Base-by-base conservation (phyloP, 1,140 invertebrate species). In the Stegodyphus dumicola region DNA sequence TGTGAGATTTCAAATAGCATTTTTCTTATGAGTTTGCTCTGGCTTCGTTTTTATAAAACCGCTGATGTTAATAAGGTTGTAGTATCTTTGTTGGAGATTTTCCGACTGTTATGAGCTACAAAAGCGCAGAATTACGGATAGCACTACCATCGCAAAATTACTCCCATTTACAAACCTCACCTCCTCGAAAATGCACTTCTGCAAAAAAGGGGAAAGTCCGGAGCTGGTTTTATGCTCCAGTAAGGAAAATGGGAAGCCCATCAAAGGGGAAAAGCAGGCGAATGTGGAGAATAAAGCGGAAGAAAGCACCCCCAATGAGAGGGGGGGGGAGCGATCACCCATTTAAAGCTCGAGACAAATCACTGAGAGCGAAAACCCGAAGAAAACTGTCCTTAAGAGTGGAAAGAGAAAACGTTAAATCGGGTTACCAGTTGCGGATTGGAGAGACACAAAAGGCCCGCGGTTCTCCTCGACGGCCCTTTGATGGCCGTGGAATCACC, bases 271-370 rank as follows among this genome's bases (percentile, higher is more conserved):
- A 71, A n/a, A 51, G 18, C 33, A 15, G 7, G 9, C 7, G 51
- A 71, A 51, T 49, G 69, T 71, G 10, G 11, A 33, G 33, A 33
- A 33, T 15, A 60, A 60, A 60, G 15, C 9, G 56, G 56, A 11
- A 60, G 56, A 60, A 60, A 60, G 56, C 9, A 9, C 9, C 15
- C 9, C 9, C 9, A 15, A 60, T 15, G 4, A 9, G 56, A 60
- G 56, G 56, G 15, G 56, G 15, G 5, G 9, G 56, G 56, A 15
- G 56, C 9, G 56, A 71, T 71, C 69, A 71, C 69, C 69, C 69
- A 71, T 71, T 71, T 71, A 71, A 71, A 48, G 9, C 69, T 9
- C 33, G 51, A 71, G 69, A 71, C 18, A 71, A 71, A 71, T 71
- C 69, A 18, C 69, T 49, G 69, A 9, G 33, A 71, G 69, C 69